Conservation (phyloP, 30 jellyfish, hydroid and myxozoan genomes). For the Clytia hemisphaerica region DNA sequence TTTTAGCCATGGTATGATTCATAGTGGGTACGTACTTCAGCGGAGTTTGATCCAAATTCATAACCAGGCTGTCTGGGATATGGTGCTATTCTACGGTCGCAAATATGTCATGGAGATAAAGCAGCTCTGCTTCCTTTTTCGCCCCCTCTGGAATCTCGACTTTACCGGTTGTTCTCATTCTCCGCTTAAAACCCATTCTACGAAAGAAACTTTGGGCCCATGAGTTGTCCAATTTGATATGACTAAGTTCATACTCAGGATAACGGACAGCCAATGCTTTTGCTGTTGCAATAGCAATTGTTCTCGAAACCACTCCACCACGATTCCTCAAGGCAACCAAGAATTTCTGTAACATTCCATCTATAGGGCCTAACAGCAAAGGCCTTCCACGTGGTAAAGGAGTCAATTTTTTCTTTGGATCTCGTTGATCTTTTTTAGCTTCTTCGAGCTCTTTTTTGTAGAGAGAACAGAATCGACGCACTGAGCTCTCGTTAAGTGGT, state of each 20-base stretch:
- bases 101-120: not conserved
- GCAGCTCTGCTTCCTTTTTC: not conserved
- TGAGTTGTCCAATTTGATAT: not conserved
- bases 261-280: not conserved
- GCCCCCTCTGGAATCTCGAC: conserved; percentile 9
- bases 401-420: too few species aligned
- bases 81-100: not conserved
- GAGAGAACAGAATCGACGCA: not conserved
- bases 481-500: conserved; percentile 18
- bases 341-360: not conserved
- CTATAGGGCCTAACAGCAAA: not conserved
- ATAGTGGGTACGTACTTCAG: not conserved
- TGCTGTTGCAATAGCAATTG: not conserved
- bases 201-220: conserved; percentile 20
- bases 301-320: not conserved
- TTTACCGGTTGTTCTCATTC: conserved; percentile 5
- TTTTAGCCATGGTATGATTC: not conserved
- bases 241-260: not conserved
- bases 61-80: not conserved
- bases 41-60: not conserved
- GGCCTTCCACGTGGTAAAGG: not conserved
- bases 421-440: conserved; percentile 1
- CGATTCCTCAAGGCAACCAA: not conserved
- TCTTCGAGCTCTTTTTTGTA: conserved; percentile 4
- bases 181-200: conserved; percentile 19